Base-by-base conservation (phyloP, 2,797 vertebrate genomes). In the Neomorphus geoffroyi region DNA sequence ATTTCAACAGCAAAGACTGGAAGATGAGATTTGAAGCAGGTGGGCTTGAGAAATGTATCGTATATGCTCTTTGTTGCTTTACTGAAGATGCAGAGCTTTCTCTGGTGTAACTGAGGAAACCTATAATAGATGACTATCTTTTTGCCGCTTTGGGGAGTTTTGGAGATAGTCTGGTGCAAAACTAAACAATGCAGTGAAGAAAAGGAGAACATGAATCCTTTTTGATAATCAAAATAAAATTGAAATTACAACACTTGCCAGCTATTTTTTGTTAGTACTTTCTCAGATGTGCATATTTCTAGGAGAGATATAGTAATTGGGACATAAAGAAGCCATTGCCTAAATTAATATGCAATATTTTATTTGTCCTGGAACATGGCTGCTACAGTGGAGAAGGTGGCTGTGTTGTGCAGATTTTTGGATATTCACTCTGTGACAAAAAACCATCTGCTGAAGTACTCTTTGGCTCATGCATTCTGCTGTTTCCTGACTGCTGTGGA, bases 11-110 rank as follows among this genome's bases (percentile, higher is more conserved):
- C 98, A 99, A 99, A 97, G 99, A 99, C 96, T 99, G 99, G 99
- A 99, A 99, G 97, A 99, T 98, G 92, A 98, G 99, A 77, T 99
- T 99, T 97, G 99, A 99, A 99, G 99, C 99, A 98, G 99, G 99
- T 99, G 97, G 85, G 97, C 91, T 46, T 86, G 50, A 82, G 39
- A 86, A 92, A 64, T 65, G 2, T 43, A 16, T 9, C 13, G 4
- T 64, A 0, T 88, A 94, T 91, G 30, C 28, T 82, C 26, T 39
- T 50, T 46, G 9, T 80, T 94, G 80, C 64, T 67, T 92, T 28
- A n/a, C 48, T 88, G 32, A 79, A 91, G 43, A 88, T 5, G 23
- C 33, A 43, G 61, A 73, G 30, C 17, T 45, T 80, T 80, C 23
- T 92, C 21, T 79, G 14, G 21, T 70, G 17, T 73, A 64, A 41